Evolutionary conservation across 2,888 invertebrate species (phyloP).

Genomic region (Cryptus armator): DNA sequence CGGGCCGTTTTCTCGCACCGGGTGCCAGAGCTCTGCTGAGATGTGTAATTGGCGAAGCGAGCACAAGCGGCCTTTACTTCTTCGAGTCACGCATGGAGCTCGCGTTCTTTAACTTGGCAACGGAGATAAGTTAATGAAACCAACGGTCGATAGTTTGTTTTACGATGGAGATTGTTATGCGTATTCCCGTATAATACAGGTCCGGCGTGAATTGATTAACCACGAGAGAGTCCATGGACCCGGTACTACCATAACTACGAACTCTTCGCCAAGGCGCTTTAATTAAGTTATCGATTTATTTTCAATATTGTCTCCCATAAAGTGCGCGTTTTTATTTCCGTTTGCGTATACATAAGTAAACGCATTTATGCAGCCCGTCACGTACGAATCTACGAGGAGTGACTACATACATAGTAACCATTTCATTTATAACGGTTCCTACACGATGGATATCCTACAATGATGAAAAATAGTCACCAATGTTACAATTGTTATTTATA

Average conservation of each 20-base stretch:
- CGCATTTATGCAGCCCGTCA: conserved; percentile 74
- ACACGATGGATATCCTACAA: neutral
- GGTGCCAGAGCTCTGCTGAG: conserved; percentile 47
- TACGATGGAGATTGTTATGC: conserved; percentile 80
- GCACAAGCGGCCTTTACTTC: conserved; percentile 75
- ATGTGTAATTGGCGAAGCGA: conserved; percentile 69
- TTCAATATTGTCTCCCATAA: conserved; percentile 77
- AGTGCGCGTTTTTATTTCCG: conserved; percentile 52
- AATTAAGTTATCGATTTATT: conserved; percentile 84
- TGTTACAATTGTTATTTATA: neutral
- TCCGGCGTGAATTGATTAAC: conserved; percentile 80
- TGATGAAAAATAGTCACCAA: neutral
- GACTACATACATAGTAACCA: neutral
- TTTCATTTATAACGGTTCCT: conserved; percentile 13
- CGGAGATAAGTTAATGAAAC: conserved; percentile 83
- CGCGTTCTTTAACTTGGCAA: conserved; percentile 54
- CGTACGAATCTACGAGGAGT: conserved; percentile 67
- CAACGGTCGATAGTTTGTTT: conserved; percentile 80
- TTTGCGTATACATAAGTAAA: conserved; percentile 69
- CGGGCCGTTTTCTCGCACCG: conserved; percentile 66
- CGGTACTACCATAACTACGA: conserved; percentile 62
- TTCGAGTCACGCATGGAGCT: conserved; percentile 80
- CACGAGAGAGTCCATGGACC: conserved; percentile 60
- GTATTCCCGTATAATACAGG: conserved; percentile 73
- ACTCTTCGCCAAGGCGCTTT: conserved; percentile 75